phyloP scores from a whole-genome alignment of 2,888 invertebrate species.

The Hydrotaea diabolus region DNA sequence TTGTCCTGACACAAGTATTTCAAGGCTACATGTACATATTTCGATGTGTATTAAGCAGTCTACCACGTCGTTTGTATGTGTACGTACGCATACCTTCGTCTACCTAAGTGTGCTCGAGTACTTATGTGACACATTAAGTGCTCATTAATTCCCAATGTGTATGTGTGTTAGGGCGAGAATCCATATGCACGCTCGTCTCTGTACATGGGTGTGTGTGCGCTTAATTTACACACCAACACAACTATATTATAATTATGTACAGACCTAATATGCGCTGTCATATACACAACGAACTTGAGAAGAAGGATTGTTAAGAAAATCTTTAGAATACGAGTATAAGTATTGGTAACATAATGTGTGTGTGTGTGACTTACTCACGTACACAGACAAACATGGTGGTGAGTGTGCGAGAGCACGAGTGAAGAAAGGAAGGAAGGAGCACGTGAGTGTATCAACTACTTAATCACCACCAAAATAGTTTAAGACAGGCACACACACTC shows the following conservation, averaged over 20 bases:
- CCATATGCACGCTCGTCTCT: no score
- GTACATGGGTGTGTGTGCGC: neutral
- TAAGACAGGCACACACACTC: slow-evolving; percentile 29
- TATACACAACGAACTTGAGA: neutral
- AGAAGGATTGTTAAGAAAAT: neutral
- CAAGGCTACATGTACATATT: no score
- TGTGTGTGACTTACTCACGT: neutral
- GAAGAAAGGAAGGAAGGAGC: neutral
- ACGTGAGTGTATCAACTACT: slow-evolving; percentile 71
- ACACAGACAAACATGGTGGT: no score
- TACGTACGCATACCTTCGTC: neutral
- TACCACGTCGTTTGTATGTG: no score
- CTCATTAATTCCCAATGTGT: slow-evolving; percentile 53
- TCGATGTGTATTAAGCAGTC: no score
- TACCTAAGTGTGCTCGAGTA: slow-evolving; percentile 7
- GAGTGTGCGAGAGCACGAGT: neutral
- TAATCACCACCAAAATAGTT: slow-evolving; percentile 69
- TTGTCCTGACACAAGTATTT: no score
- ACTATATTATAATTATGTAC: neutral
- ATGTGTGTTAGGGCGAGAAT: neutral
- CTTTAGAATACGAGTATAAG: no score
- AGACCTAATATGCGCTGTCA: neutral
- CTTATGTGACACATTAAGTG: slow-evolving; percentile 58
- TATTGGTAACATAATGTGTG: slow-evolving; percentile 27
- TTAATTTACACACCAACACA: neutral